Evolutionary conservation across 2,113 vertebrate species (phyloP).

Genomic region (Andinoacara biseriatus): DNA sequence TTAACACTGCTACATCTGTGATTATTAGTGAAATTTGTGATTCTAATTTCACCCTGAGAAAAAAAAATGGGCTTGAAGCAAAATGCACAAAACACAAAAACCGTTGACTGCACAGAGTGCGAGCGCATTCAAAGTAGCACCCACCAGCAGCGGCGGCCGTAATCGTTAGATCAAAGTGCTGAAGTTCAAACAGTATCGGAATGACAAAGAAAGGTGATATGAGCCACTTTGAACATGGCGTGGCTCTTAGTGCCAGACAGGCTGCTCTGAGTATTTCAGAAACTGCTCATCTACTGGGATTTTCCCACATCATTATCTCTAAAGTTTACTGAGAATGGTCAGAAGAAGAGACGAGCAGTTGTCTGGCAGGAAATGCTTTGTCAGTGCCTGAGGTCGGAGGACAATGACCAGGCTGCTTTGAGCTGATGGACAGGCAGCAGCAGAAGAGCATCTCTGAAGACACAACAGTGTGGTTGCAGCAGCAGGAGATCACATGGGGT

Average conservation of each 20-base stretch:
- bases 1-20: accelerated
- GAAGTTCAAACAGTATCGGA: not conserved
- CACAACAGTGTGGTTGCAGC: not conserved
- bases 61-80: not conserved
- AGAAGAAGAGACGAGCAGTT: not conserved
- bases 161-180: not conserved
- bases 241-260: accelerated
- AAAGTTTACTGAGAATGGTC: not conserved
- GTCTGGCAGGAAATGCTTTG: accelerated
- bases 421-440: not conserved
- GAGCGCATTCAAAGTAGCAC: not conserved
- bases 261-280: not conserved
- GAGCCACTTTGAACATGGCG: accelerated
- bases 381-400: not conserved
- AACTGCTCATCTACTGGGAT: not conserved
- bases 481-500: not conserved
- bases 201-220: not conserved
- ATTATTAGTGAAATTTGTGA: not conserved
- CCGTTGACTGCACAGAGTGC: not conserved
- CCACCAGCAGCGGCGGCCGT: not conserved
- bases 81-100: not conserved
- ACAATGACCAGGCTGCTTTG: not conserved
- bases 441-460: not conserved
- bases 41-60: not conserved
- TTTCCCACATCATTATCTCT: not conserved